Evolutionary conservation across 2,113 vertebrate genomes (phyloP).

Genomic region (Terrapene triunguis): DNA sequence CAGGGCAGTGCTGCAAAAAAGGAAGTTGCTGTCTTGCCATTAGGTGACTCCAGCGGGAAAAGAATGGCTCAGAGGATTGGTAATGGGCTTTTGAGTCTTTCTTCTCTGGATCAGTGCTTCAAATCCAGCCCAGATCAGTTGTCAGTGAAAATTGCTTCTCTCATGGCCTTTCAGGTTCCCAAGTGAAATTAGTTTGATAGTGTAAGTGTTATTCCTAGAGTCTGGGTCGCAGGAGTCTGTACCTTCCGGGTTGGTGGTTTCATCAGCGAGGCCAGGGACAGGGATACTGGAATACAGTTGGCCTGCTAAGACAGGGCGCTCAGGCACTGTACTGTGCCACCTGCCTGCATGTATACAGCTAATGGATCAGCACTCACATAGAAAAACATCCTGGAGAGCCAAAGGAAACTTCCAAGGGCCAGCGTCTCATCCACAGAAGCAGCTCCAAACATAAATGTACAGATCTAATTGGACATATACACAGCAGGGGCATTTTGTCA

Average conservation of each 20-base stretch:
- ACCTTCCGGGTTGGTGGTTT: fast-evolving
- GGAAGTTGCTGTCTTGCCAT: background rate
- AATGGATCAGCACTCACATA: background rate
- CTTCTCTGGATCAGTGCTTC: background rate
- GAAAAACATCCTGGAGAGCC: background rate
- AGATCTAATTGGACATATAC: background rate
- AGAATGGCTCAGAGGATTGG: background rate
- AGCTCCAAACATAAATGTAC: background rate
- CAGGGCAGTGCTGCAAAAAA: fast-evolving
- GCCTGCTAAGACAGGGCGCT: background rate
- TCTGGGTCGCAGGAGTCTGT: background rate
- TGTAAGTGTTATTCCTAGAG: background rate
- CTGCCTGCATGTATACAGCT: background rate
- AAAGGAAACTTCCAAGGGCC: background rate
- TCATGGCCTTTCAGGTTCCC: background rate
- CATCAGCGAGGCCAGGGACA: background rate
- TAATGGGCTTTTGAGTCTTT: background rate
- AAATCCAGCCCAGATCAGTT: background rate
- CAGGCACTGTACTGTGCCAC: background rate
- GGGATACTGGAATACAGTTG: background rate
- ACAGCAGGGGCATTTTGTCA: background rate
- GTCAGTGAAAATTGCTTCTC: background rate
- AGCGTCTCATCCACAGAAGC: background rate
- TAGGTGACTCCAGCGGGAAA: background rate
- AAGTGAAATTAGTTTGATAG: background rate